Evolutionary conservation across 2,888 invertebrate species (phyloP), one percentile per base, ranked within the genome.

Genomic region (Stenotaenia linearis): DNA sequence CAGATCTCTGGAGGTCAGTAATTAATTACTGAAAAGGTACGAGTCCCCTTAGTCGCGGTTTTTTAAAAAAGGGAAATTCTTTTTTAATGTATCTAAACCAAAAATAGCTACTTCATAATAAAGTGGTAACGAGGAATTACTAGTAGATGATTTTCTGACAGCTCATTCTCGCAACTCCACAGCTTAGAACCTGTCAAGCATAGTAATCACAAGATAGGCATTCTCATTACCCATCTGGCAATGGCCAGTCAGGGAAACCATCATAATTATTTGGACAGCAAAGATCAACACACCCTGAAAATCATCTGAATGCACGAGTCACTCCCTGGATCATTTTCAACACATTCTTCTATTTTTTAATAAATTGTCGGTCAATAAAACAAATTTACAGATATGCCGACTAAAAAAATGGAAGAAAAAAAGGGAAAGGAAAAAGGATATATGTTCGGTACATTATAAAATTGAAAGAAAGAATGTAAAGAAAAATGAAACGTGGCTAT

Each of bases 251-350:
- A 25, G 61, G 15, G 25, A 61, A 61, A 61, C 61, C 61, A 61
- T 61, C 61, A 61, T 61, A 61, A 61, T 61, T 61, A 61, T 61
- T 61, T 25, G 61, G 61, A 61, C 61, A 61, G 61, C 61, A 61
- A 23, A 61, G 61, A 61, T 61, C 61, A 61, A 61, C 61, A 61
- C 61, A 61, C 61, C 61, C 61, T 61, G 23, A 25, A 25, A 61
- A 61, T 61, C 25, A 61, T 61, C 61, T 61, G 61, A 61, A 61
- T 61, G 61, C 61, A 61, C 61, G 61, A 23, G 61, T 61, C 61
- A 61, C 61, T 61, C 61, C 23, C 61, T 25, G 23, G 61, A 61
- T 25, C 12, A 25, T 61, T 10, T 61, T 61, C 61, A 23, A 61
- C 25, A 10, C 18, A 7, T 56, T 18, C 25, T 61, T 25, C 61